Evolutionary conservation across 1,140 invertebrate species (phyloP).

Genomic region (Bilobella aurantiaca): DNA sequence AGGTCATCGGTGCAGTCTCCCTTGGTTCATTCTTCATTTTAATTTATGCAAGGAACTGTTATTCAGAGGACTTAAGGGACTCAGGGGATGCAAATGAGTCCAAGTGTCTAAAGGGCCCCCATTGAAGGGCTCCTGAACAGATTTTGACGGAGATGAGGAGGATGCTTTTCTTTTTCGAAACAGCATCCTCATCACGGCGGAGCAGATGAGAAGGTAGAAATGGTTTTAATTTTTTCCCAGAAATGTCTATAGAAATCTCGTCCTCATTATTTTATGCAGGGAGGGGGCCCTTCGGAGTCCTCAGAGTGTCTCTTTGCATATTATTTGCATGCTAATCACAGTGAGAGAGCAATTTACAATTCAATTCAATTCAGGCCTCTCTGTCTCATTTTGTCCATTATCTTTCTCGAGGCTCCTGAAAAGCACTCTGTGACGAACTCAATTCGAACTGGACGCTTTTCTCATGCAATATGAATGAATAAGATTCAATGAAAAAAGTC

Average conservation of each 20-base stretch:
- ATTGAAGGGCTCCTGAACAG: background rate
- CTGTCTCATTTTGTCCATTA: background rate
- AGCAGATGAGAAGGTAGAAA: background rate
- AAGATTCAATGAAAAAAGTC: no score
- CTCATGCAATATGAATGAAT: conserved; percentile 14
- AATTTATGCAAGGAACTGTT: conserved; percentile 1
- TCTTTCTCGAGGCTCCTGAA: background rate
- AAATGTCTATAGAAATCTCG: background rate
- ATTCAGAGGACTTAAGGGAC: background rate
- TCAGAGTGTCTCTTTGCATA: conserved; percentile 21
- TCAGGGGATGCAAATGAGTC: conserved; percentile 5
- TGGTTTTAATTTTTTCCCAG: background rate
- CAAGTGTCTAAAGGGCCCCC: background rate
- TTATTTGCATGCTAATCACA: conserved; percentile 27
- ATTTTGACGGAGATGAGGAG: background rate
- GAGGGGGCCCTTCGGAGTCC: background rate
- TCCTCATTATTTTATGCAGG: background rate
- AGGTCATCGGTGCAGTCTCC: background rate
- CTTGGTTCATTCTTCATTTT: background rate
- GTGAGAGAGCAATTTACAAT: background rate
- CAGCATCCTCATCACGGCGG: no score
- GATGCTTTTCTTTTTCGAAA: background rate
- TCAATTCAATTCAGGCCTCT: background rate
- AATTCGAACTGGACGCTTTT: conserved; percentile 21
- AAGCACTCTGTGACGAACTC: conserved; percentile 19